These are phyloP conservation scores for Irena cyanogastra DNA, from an alignment of 2,113 vertebrate genomes.

Conservation along the genomic window DNA sequence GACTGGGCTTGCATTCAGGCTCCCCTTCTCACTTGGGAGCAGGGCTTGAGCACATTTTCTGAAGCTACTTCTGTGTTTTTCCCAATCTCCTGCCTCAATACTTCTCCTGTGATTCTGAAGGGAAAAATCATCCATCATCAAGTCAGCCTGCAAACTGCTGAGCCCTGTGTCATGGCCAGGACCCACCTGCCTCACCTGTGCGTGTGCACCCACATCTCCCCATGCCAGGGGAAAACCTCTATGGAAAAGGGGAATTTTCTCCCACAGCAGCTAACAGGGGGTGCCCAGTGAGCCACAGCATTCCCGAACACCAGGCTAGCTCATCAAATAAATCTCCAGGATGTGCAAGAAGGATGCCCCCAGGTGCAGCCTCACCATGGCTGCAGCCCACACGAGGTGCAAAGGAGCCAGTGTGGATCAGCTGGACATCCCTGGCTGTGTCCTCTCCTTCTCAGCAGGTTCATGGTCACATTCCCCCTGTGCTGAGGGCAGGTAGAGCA, in stretches of 20 bases:
- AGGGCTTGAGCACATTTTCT: neutral
- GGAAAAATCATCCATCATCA: neutral
- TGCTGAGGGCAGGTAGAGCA: neutral
- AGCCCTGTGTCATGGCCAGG: neutral
- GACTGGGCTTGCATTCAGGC: constrained; percentile 11
- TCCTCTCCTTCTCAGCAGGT: neutral
- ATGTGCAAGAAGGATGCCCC: neutral
- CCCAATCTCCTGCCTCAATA: neutral
- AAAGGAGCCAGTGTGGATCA: fast-evolving
- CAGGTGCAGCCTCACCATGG: fast-evolving
- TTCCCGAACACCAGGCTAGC: neutral
- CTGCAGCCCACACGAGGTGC: fast-evolving
- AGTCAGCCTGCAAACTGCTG: neutral
- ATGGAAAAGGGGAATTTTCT: neutral
- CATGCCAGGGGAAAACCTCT: fast-evolving
- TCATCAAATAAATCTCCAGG: neutral
- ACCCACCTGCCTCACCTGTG: fast-evolving
- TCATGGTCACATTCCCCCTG: fast-evolving
- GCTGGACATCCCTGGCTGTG: neutral
- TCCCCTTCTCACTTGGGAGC: neutral
- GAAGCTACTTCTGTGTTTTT: neutral
- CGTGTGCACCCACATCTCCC: neutral
- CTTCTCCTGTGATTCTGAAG: neutral
- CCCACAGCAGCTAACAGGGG: neutral
- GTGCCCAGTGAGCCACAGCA: neutral